Percentiles rank a stretch among this genome's conserved stretches.
Conservation (phyloP, 1,140 invertebrate genomes). For the Pectinophora gossypiella region DNA sequence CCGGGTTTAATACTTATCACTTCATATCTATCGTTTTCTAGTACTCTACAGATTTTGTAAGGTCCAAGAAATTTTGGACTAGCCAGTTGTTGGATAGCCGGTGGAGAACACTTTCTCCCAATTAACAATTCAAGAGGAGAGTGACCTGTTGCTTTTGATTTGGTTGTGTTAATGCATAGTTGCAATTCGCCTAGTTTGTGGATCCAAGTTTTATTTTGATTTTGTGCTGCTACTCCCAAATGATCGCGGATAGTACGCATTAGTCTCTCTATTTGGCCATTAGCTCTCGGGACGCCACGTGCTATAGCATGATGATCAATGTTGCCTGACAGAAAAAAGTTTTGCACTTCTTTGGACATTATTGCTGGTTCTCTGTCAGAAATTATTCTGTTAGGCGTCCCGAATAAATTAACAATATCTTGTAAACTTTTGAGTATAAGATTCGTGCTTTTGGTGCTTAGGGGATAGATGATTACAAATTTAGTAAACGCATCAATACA, state of each 20-base stretch:
- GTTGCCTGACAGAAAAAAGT: constrained; percentile 15
- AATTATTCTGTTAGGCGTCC: constrained; percentile 19
- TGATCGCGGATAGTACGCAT: constrained; percentile 29
- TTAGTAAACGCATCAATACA: constrained; percentile 22
- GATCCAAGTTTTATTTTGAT: constrained; percentile 14
- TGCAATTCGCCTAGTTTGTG: constrained; percentile 17
- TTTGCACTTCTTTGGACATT: constrained; percentile 15
- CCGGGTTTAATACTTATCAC: no score
- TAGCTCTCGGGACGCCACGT: constrained; percentile 22
- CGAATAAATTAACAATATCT: constrained; percentile 23
- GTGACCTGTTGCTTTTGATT: constrained; percentile 22
- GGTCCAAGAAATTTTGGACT: no score
- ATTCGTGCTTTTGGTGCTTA: constrained; percentile 4
- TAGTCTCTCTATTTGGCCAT: constrained; percentile 40
- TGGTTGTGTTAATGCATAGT: constrained; percentile 25
- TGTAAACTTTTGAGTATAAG: constrained; percentile 6
- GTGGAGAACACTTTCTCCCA: constrained; percentile 12
- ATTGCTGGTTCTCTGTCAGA: constrained; percentile 20
- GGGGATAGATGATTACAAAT: constrained; percentile 14
- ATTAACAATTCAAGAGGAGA: constrained; percentile 18
- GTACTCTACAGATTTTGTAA: no score
- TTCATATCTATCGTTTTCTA: no score
- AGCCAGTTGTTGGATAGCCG: not conserved
- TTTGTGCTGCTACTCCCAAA: constrained; percentile 8
- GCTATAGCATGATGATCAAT: constrained; percentile 24